Percentiles rank a stretch among this genome's conserved stretches.
Evolutionary conservation across 1,140 invertebrate species (phyloP).

Genomic region (Dendroctonus valens): DNA sequence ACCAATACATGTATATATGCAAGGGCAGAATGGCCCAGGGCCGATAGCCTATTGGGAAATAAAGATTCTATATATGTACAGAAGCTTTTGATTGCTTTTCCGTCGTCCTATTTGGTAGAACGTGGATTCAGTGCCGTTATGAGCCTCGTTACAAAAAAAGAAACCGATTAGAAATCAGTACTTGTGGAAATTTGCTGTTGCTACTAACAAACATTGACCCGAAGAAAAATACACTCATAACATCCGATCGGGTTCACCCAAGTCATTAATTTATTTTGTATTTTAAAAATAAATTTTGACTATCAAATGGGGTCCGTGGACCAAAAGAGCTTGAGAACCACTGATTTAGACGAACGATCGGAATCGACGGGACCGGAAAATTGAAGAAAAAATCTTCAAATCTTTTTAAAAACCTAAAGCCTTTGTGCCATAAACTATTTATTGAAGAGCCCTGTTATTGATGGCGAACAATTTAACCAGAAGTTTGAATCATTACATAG

Average conservation of each 20-base stretch:
- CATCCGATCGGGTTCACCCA: neutral
- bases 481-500: no score
- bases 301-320: neutral
- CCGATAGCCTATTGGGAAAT: no score
- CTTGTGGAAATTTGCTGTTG: neutral
- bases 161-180: slow-evolving; percentile 3
- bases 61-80: no score
- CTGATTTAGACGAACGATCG: neutral
- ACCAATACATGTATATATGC: no score
- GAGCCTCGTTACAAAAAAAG: slow-evolving; percentile 3
- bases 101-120: neutral
- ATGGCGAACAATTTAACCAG: no score
- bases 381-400: no score
- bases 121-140: no score
- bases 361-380: no score
- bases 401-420: no score
- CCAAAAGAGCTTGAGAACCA: neutral
- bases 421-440: no score
- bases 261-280: slow-evolving; percentile 1
- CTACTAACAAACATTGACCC: neutral
- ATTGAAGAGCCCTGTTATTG: no score
- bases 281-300: neutral
- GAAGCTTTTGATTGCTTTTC: slow-evolving; percentile 2
- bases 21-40: no score
- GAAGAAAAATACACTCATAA: neutral